A percentile compares a stretch with the other conserved stretches of the same genome.
Conservation (phyloP, 2,888 invertebrate genomes). For the Sussaba pulchella region DNA sequence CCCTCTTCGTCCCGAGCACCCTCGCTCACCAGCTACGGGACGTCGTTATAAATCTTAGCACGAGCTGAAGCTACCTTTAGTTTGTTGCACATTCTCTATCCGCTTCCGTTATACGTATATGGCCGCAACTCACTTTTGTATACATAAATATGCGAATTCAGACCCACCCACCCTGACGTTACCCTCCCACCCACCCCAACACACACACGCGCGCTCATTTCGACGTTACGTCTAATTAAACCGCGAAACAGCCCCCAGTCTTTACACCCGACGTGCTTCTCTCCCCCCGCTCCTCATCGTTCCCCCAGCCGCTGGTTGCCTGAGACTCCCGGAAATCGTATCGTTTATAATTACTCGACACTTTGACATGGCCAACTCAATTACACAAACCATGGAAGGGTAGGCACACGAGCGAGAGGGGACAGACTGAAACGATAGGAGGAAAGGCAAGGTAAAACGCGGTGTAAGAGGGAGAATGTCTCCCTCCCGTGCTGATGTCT, state of each 20-base stretch:
- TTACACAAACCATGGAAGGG: constrained; percentile 58
- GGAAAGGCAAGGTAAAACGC: neutral
- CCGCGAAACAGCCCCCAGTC: constrained; percentile 58
- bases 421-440: neutral
- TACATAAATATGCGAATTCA: constrained; percentile 35
- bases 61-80: constrained; percentile 37
- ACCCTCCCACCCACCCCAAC: neutral
- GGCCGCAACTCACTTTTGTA: constrained; percentile 51
- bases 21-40: constrained; percentile 48
- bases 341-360: constrained; percentile 72
- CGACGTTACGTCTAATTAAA: constrained; percentile 69
- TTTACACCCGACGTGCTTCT: constrained; percentile 8
- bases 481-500: constrained; percentile 1
- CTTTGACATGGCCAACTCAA: constrained; percentile 72
- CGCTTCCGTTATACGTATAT: constrained; percentile 11
- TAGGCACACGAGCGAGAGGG: neutral
- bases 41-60: constrained; percentile 63
- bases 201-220: constrained; percentile 46
- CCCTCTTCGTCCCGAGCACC: constrained; percentile 32
- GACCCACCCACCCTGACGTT: neutral
- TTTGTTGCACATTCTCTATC: constrained; percentile 4
- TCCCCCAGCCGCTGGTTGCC: constrained; percentile 10
- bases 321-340: constrained; percentile 65
- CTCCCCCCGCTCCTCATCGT: constrained; percentile 13
- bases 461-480: neutral